These are phyloP conservation scores for Lepas anatifera DNA, from an alignment of 2,888 invertebrate species.

Conservation along the genomic window DNA sequence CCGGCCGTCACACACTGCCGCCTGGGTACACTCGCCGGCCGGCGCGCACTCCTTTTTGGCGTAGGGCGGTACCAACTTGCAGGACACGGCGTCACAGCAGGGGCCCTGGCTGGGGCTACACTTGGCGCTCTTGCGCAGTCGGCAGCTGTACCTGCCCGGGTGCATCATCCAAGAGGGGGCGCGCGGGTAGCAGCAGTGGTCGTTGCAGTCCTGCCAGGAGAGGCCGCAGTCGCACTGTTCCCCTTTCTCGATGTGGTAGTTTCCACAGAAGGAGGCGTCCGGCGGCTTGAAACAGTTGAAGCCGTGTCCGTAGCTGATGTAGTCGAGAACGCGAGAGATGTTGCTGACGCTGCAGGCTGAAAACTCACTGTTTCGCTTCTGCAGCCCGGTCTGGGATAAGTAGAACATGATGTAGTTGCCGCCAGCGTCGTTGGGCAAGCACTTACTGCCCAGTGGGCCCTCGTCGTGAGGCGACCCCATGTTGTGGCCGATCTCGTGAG, in stretches of 20 bases:
- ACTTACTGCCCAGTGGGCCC: not conserved
- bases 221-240: conserved; percentile 1
- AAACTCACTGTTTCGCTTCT: not conserved
- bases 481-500: conserved; percentile 5
- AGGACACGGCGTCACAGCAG: not conserved
- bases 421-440: not conserved
- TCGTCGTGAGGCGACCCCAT: not conserved
- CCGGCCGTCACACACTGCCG: not conserved
- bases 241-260: not conserved
- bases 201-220: not conserved
- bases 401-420: conserved; percentile 7
- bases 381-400: not conserved
- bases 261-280: not conserved
- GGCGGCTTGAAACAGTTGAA: not conserved
- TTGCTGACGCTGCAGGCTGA: not conserved
- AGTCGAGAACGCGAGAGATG: not conserved
- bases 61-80: not conserved
- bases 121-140: not conserved
- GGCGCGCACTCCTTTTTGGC: not conserved
- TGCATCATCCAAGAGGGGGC: not conserved
- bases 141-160: not conserved
- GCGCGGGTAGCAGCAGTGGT: not conserved
- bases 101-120: not conserved
- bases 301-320: not conserved
- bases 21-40: not conserved